phyloP scores from a whole-genome alignment of 2,888 invertebrate genomes.

The Ornithoptera alexandrae region DNA sequence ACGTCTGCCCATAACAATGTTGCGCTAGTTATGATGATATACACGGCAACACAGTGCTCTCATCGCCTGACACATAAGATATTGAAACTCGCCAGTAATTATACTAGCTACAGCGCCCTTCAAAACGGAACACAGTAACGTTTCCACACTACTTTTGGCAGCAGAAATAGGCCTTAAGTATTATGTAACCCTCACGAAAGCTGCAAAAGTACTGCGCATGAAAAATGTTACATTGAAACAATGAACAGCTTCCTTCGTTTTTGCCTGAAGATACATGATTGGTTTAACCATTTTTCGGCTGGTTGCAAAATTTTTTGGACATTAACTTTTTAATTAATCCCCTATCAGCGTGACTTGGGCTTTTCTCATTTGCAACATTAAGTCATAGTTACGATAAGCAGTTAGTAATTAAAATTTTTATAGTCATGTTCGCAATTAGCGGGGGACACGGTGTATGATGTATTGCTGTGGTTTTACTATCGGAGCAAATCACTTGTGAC shows the following conservation, averaged over 20 bases:
- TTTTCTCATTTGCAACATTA: conserved; percentile 60
- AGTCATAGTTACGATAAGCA: conserved; percentile 56
- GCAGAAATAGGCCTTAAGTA: conserved; percentile 34
- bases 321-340: conserved; percentile 50
- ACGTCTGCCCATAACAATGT: no score
- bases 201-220: conserved; percentile 7
- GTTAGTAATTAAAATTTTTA: conserved; percentile 66
- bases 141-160: no score
- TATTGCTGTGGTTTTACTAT: conserved; percentile 38
- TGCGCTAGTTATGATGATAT: no score
- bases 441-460: conserved; percentile 50
- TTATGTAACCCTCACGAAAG: conserved; percentile 42
- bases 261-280: background rate
- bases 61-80: no score
- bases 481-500: conserved; percentile 59
- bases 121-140: no score
- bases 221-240: conserved; percentile 16
- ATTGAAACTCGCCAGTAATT: no score
- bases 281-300: background rate
- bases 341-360: conserved; percentile 36
- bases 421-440: conserved; percentile 67
- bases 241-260: background rate
- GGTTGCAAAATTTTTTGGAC: background rate
- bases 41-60: no score
- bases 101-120: no score